Evolutionary conservation across 2,113 vertebrate genomes (phyloP).

Genomic region (Cheirogaleus medius): DNA sequence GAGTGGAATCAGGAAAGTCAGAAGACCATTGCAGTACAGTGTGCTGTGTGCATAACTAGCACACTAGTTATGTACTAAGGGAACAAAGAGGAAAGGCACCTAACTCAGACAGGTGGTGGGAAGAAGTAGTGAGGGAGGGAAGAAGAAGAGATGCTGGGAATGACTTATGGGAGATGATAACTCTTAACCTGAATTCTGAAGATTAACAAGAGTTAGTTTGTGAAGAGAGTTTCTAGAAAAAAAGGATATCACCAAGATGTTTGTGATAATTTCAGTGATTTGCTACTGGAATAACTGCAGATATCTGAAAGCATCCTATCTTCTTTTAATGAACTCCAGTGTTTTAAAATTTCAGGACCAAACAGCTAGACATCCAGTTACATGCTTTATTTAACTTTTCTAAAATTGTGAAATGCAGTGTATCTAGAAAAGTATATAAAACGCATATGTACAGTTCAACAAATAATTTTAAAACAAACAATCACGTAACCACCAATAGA

Average conservation of each 20-base stretch:
- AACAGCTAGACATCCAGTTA: neutral
- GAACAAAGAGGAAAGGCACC: neutral
- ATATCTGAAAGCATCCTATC: neutral
- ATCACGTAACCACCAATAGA: neutral
- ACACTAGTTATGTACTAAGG: neutral
- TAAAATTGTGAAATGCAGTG: neutral
- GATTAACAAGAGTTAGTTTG: neutral
- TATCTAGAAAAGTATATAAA: neutral
- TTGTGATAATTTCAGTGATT: neutral
- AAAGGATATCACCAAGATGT: neutral
- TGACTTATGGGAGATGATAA: neutral
- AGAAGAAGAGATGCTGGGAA: neutral
- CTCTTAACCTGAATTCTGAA: neutral
- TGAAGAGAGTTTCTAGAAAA: neutral
- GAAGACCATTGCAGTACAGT: neutral
- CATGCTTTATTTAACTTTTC: conserved; percentile 10
- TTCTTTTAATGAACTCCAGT: neutral
- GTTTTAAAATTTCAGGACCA: conserved; percentile 34
- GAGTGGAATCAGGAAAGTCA: neutral
- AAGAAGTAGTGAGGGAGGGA: neutral
- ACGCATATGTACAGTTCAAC: neutral
- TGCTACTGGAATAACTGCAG: neutral
- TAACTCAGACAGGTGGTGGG: neutral
- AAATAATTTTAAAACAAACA: conserved; percentile 1
- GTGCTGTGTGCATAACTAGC: neutral